A percentile compares a stretch with the other conserved stretches of the same genome.
Evolutionary conservation across 2,888 invertebrate genomes (phyloP).

Genomic region (Schrankia costaestrigalis): DNA sequence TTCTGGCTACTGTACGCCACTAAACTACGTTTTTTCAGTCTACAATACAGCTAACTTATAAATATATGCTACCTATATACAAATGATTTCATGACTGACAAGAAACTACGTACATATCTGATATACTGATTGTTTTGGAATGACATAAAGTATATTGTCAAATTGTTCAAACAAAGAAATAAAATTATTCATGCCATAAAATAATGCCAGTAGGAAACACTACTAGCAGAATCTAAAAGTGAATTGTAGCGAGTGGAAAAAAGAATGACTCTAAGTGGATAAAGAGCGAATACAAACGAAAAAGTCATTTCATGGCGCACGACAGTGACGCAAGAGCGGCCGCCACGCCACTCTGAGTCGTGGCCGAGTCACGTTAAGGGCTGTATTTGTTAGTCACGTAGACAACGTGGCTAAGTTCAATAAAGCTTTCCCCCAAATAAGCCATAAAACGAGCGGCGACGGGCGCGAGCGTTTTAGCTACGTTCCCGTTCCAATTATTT

Average conservation of each 20-base stretch:
- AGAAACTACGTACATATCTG: no score
- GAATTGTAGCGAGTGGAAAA: constrained; percentile 78
- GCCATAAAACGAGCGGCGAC: constrained; percentile 77
- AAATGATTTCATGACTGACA: no score
- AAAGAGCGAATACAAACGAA: constrained; percentile 79
- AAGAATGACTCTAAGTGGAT: constrained; percentile 79
- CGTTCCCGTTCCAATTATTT: constrained; percentile 78
- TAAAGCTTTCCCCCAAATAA: constrained; percentile 81
- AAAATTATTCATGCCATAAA: constrained; percentile 46
- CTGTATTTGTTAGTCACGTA: constrained; percentile 49
- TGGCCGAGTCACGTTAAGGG: constrained; percentile 45
- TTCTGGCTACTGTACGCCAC: constrained; percentile 63
- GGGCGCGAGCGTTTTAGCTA: constrained; percentile 65
- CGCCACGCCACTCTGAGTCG: constrained; percentile 42
- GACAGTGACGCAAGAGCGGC: constrained; percentile 58
- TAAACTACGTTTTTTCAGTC: constrained; percentile 53
- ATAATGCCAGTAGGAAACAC: constrained; percentile 58
- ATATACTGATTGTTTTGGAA: no score
- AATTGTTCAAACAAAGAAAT: constrained; percentile 25
- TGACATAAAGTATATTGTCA: no score
- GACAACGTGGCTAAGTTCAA: constrained; percentile 75
- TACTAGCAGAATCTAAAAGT: constrained; percentile 73
- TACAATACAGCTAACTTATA: constrained; percentile 37
- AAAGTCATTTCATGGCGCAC: constrained; percentile 78
- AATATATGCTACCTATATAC: neutral